Conservation (phyloP, 2,113 vertebrate species). For the Corythaeola cristata region DNA sequence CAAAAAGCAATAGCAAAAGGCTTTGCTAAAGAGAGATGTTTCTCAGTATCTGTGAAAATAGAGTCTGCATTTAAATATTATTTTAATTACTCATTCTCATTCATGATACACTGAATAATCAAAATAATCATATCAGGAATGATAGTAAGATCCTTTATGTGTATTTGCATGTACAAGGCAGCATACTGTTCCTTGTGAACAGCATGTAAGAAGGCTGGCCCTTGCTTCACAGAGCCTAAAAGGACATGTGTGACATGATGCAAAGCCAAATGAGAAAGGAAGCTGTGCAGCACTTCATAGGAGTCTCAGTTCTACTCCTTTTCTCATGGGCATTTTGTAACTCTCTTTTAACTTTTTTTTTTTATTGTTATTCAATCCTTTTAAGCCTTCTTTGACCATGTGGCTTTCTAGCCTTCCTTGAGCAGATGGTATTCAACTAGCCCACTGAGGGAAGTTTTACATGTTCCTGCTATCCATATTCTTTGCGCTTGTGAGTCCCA, state of each 20-base stretch:
- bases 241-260: neutral
- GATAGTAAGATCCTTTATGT: neutral
- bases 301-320: neutral
- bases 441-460: neutral
- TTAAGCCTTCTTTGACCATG: neutral
- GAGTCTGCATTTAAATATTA: slow-evolving; percentile 35
- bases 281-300: neutral
- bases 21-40: slow-evolving; percentile 18
- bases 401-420: neutral
- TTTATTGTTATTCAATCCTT: neutral
- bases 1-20: slow-evolving; percentile 49
- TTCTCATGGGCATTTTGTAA: neutral
- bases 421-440: neutral
- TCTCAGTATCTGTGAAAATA: slow-evolving; percentile 29
- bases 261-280: neutral
- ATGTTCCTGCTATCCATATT: neutral
- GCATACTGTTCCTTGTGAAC: neutral
- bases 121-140: neutral
- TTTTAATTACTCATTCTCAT: slow-evolving; percentile 17
- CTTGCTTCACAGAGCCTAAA: neutral
- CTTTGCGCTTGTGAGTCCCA: neutral
- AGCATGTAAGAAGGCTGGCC: neutral
- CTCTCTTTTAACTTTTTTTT: neutral
- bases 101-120: neutral
- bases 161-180: neutral